Conservation (phyloP, 2,797 vertebrate species). For the Myotis pilosus region DNA sequence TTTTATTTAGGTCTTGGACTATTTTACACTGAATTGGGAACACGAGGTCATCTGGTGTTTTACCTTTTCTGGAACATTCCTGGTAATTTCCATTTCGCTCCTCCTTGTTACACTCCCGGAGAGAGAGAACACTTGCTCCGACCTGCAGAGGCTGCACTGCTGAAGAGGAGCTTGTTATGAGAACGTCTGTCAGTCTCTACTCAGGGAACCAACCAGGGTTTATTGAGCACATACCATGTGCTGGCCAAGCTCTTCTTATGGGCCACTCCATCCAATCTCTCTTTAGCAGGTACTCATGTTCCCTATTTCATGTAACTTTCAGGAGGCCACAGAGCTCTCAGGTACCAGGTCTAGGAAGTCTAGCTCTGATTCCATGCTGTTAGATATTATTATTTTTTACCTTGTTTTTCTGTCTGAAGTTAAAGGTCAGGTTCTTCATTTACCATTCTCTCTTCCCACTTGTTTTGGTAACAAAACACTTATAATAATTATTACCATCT, state of each 20-base stretch:
- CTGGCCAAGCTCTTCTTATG: neutral
- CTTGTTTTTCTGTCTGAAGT: neutral
- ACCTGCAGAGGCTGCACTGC: neutral
- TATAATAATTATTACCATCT: neutral
- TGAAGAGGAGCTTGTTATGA: neutral
- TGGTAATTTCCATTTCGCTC: neutral
- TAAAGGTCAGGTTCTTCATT: neutral
- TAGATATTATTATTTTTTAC: neutral
- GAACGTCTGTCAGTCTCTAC: neutral
- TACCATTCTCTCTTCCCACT: neutral
- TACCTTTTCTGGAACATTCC: neutral
- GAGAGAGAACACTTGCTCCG: neutral
- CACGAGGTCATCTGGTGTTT: neutral
- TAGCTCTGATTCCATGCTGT: neutral
- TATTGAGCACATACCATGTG: neutral
- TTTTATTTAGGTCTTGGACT: neutral
- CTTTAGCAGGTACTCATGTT: neutral
- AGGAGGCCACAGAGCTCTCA: neutral
- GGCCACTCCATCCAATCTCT: neutral
- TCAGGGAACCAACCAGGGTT: neutral
- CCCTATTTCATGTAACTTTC: neutral
- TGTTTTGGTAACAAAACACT: neutral
- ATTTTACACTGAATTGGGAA: neutral
- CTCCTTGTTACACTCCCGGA: neutral
- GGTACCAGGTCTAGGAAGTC: neutral